phyloP scores from a whole-genome alignment of 2,797 vertebrate genomes.

The Tragopan temminckii region DNA sequence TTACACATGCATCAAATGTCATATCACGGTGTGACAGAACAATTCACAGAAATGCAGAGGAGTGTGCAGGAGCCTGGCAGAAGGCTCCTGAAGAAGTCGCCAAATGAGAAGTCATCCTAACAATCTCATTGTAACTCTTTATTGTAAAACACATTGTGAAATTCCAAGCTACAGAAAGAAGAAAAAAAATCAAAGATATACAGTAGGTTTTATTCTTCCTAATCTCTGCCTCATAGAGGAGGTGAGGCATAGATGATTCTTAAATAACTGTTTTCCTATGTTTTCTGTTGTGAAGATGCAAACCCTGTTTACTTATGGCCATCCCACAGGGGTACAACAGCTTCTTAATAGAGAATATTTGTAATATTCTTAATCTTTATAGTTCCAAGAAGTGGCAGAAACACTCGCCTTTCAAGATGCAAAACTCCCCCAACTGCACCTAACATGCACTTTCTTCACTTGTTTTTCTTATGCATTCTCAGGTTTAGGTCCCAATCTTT shows the following conservation, averaged over 20 bases:
- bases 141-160: not conserved
- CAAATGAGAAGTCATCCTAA: not conserved
- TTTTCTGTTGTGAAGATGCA: not conserved
- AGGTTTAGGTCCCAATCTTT: not conserved
- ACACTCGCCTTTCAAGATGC: not conserved
- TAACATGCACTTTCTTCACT: not conserved
- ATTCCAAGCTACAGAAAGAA: not conserved
- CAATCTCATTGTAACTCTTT: not conserved
- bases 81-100: not conserved
- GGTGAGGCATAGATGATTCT: not conserved
- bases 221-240: not conserved
- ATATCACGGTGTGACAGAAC: not conserved
- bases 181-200: not conserved
- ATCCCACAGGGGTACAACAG: not conserved
- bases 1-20: slow-evolving; percentile 24
- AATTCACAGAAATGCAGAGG: not conserved
- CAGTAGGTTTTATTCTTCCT: not conserved
- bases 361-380: not conserved
- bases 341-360: not conserved
- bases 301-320: not conserved
- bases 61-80: not conserved
- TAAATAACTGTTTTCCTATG: not conserved
- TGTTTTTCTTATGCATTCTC: not conserved
- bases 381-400: not conserved
- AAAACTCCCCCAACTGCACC: accelerated